These are phyloP conservation scores for Pocillopora verrucosa DNA, from an alignment of 64 coral and sea anemone species.

Conservation along the genomic window DNA sequence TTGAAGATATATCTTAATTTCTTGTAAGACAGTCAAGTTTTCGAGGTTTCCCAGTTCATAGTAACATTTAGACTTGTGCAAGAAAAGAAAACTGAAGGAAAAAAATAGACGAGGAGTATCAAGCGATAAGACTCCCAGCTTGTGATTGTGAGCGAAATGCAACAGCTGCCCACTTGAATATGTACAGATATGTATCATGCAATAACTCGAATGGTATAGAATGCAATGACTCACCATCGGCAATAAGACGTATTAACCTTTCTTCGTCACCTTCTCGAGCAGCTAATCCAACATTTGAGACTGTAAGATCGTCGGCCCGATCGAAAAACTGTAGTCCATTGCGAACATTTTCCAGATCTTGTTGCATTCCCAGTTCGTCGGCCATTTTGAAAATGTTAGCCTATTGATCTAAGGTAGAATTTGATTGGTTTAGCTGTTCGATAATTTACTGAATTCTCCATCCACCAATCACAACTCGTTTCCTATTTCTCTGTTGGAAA, in stretches of 20 bases:
- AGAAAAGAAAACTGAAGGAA: too few relatives aligned
- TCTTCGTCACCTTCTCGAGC: conserved; percentile 61
- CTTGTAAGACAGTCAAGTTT: too few relatives aligned
- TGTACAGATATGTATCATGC: too few relatives aligned
- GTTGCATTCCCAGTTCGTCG: too few relatives aligned
- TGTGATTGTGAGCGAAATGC: too few relatives aligned
- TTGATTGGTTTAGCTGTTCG: neutral
- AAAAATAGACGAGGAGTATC: too few relatives aligned
- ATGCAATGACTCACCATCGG: conserved; percentile 8
- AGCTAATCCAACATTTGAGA: conserved; percentile 59
- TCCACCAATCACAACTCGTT: neutral
- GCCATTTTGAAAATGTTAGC: conserved; percentile 14
- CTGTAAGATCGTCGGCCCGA: conserved; percentile 43
- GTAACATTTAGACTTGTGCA: too few relatives aligned
- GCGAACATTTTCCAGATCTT: neutral
- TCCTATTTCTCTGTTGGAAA: neutral
- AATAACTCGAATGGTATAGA: too few relatives aligned
- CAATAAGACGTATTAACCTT: conserved; percentile 23
- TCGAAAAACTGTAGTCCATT: conserved; percentile 59
- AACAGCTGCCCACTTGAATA: too few relatives aligned
- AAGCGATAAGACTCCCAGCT: too few relatives aligned
- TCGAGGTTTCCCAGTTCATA: too few relatives aligned
- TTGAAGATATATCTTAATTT: too few relatives aligned
- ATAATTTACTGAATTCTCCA: neutral
- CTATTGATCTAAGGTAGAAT: neutral